Evolutionary conservation across 2,113 vertebrate genomes (phyloP), one percentile per base, ranked within the genome.

Genomic region (Chaenocephalus aceratus): DNA sequence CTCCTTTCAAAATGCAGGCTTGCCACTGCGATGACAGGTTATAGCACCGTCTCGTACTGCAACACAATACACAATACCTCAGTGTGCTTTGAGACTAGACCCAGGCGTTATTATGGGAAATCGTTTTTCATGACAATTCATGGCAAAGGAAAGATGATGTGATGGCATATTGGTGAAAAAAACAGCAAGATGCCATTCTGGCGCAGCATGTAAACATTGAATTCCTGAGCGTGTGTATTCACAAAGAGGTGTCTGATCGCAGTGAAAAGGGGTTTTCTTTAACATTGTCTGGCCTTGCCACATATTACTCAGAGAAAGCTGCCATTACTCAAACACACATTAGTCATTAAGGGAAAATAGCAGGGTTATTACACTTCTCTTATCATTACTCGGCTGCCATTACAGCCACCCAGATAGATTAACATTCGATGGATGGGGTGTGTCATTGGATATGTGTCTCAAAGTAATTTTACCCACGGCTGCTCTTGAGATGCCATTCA

Each of bases 321-420:
- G 79, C 73, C 75, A 72, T 86, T 74, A 77, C 84, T 90, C 87
- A 84, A 83, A 81, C 61, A 61, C 14, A 44, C 73, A 90, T 87
- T 86, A 87, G 85, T 88, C 89, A 86, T 86, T 84, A 82, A 88
- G 73, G 77, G 60, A 82, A 75, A 90, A 90, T 80, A 89, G 77
- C 63, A 59, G 79, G 61, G 74, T 80, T 89, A 92, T 90, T 87
- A 83, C 79, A 82, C 54, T 86, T 79, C 76, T 85, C 83, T 90
- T 88, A 85, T 85, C 80, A 78, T 83, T 82, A 75, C 77, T 88
- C 87, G 60, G 66, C 60, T 88, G 73, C 75, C 79, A 48, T 79
- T 79, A 52, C 60, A 72, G 81, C 57, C 63, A 70, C 77, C 52
- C 49, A 76, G 85, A 66, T 60, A 77, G 74, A 88, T 88, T 87